Evolutionary conservation across 2,888 invertebrate genomes (phyloP).

Genomic region (Diaphora mendica): DNA sequence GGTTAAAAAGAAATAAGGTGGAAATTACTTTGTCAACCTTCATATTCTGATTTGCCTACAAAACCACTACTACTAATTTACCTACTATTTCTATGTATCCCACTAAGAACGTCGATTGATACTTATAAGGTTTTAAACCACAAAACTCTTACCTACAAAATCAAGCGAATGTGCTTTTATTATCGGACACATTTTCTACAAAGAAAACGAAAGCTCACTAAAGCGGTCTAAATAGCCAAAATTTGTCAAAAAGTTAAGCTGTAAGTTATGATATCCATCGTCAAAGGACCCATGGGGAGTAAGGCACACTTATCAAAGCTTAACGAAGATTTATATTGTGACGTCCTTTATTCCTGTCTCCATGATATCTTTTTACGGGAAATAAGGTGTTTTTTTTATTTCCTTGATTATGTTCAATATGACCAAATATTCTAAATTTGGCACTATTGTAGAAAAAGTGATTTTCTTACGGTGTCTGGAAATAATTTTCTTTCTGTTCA

Average conservation of each 20-base stretch:
- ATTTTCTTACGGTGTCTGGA: constrained; percentile 23
- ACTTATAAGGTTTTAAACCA: background rate
- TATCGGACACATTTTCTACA: constrained; percentile 37
- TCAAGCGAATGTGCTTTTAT: constrained; percentile 24
- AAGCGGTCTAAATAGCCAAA: constrained; percentile 64
- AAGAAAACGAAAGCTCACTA: constrained; percentile 41
- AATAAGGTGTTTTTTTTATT: constrained; percentile 53
- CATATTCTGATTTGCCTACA: too few relatives aligned
- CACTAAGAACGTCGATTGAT: background rate
- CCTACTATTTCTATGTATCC: background rate
- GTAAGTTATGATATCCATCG: constrained; percentile 69
- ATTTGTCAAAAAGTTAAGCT: constrained; percentile 70
- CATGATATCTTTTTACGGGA: constrained; percentile 44
- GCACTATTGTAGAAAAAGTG: constrained; percentile 15
- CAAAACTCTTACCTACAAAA: constrained; percentile 7
- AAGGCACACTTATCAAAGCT: constrained; percentile 68
- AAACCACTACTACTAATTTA: too few relatives aligned
- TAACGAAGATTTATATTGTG: constrained; percentile 70
- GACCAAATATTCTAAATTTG: constrained; percentile 46
- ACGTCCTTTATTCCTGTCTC: constrained; percentile 55
- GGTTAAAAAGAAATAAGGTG: too few relatives aligned
- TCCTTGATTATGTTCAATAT: constrained; percentile 30
- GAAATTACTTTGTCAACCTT: too few relatives aligned
- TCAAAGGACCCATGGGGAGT: constrained; percentile 56
- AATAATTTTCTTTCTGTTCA: constrained; percentile 1